phyloP scores from a whole-genome alignment of 1,140 invertebrate species.

The Phymorhynchus buccinoides region DNA sequence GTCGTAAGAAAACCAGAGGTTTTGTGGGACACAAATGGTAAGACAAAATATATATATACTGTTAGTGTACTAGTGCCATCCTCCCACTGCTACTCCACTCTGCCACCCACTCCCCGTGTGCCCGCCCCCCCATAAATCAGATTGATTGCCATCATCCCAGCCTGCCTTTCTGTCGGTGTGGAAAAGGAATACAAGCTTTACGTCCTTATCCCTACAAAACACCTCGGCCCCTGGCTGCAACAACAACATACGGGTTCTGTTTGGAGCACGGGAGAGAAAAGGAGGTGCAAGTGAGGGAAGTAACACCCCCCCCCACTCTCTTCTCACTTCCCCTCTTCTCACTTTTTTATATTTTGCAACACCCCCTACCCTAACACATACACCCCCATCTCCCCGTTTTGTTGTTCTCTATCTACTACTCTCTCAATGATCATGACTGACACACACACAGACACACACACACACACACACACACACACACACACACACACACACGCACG shows the following conservation, averaged over 20 bases:
- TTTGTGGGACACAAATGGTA: no score
- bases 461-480: background rate
- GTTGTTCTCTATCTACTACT: background rate
- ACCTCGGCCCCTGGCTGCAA: background rate
- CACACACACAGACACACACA: background rate
- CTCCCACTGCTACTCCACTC: no score
- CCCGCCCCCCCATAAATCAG: conserved; percentile 5
- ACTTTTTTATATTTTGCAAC: no score
- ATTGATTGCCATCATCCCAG: background rate
- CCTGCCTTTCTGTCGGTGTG: background rate
- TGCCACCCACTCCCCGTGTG: no score
- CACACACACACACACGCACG: conserved; percentile 21
- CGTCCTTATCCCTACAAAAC: background rate
- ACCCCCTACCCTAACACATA: background rate
- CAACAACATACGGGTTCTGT: background rate
- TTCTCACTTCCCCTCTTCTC: background rate
- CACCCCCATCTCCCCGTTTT: background rate
- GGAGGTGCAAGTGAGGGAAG: no score
- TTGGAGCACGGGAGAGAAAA: no score
- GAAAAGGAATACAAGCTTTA: background rate
- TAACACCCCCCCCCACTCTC: background rate
- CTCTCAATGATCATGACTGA: no score
- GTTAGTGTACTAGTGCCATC: no score
- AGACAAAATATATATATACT: no score
- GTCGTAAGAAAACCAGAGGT: no score